Evolutionary conservation across 2,888 invertebrate genomes (phyloP), one percentile per base, ranked within the genome.

Genomic region (Dicycla oo): DNA sequence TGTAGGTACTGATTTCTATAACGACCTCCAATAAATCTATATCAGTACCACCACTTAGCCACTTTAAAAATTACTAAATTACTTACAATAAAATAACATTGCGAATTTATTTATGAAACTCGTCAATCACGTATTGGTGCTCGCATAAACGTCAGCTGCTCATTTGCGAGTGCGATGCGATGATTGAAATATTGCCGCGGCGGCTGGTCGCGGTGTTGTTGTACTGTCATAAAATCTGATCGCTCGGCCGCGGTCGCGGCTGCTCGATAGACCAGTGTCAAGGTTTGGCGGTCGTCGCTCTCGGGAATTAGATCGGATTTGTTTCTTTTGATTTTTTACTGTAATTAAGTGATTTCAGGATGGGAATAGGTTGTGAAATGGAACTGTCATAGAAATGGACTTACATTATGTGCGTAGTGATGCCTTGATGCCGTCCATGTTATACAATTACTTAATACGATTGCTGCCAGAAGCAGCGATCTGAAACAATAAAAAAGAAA

Each of bases 381-480:
- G 40, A 26, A 34, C 23, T 26, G 15, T 10, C 2, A 30, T 45
- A 34, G 4, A 51, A 69, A 34, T 23, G 6, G 87, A 95, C 95
- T 95, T 88, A 96, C 96, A 91, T 94, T 94, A 86, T 95, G 94
- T 92, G 91, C 88, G 76, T 89, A 93, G 78, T 95, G 95, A 83
- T 95, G 95, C 73, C 92, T 93, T 38, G 94, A 94, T 40, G 92
- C 88, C 49, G 94, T 94, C 95, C 95, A 95, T 86, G 94, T 91
- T 89, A 95, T 91, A 88, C 94, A 94, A 90, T 95, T 93, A 93
- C 93, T 92, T 92, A 95, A 87, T 80, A 95, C 88, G 92, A 95
- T 90, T 84, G 91, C 95, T 93, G 95, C 95, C 66, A 95, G 53
- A 18, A 95, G 92, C 95, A 95, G 94, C 92, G 94, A 95, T 93